phyloP scores from a whole-genome alignment of 2,113 vertebrate genomes.

The Callipepla squamata region DNA sequence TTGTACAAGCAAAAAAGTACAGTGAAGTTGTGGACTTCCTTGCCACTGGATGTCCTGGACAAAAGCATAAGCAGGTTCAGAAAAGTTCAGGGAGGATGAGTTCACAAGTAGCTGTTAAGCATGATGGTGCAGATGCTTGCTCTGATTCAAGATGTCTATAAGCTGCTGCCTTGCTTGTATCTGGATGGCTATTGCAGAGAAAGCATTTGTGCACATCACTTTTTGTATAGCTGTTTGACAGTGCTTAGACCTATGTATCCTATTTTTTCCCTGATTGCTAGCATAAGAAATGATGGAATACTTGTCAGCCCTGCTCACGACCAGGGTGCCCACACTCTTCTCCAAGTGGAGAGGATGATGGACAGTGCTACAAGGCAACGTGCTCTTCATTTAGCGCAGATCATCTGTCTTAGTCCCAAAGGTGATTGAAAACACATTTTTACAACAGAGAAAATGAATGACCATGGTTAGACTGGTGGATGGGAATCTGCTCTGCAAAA shows the following conservation, averaged over 20 bases:
- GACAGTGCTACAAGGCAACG: background rate
- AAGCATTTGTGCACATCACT: background rate
- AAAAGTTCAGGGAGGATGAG: background rate
- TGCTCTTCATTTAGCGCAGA: background rate
- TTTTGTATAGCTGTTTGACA: background rate
- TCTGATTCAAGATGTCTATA: background rate
- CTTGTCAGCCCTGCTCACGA: background rate
- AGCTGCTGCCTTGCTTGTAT: background rate
- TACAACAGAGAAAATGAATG: background rate
- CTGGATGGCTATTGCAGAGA: background rate
- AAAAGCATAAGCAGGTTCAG: background rate
- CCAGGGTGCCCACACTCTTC: background rate
- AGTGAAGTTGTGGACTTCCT: background rate
- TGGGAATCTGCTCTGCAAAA: slow-evolving; percentile 29
- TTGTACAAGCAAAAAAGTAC: background rate
- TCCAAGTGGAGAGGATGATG: background rate
- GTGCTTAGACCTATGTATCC: background rate
- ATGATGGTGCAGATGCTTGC: background rate
- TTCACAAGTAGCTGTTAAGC: background rate
- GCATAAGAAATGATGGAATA: background rate
- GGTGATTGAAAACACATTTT: slow-evolving; percentile 36
- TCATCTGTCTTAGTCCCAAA: background rate
- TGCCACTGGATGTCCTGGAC: background rate
- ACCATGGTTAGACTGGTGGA: background rate
- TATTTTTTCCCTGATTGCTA: background rate